Conservation (phyloP, 2,797 vertebrate genomes). For the Nothura maculosa region DNA sequence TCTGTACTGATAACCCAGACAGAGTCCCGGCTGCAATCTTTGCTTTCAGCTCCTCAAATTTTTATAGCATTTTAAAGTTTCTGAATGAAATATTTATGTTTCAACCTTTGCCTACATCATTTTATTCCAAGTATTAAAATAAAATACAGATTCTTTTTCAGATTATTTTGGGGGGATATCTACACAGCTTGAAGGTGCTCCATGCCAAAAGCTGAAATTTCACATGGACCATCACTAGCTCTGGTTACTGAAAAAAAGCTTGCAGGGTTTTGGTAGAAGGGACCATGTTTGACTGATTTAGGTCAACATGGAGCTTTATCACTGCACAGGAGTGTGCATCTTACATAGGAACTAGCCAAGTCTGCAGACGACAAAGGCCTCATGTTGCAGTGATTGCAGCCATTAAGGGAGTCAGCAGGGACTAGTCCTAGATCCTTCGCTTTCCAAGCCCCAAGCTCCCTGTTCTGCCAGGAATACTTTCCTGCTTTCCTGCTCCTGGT, state of each 20-base stretch:
- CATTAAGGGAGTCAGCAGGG: background rate
- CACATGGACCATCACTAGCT: background rate
- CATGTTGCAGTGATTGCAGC: background rate
- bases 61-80: background rate
- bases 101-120: rapidly evolving
- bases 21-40: background rate
- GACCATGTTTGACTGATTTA: background rate
- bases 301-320: background rate
- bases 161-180: background rate
- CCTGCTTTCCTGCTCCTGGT: background rate
- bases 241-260: background rate
- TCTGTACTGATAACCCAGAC: rapidly evolving
- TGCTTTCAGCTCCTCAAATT: background rate
- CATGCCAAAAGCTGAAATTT: background rate
- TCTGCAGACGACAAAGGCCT: background rate
- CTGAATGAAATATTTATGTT: background rate
- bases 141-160: background rate
- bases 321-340: background rate
- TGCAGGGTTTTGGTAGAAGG: background rate
- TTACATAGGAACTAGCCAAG: rapidly evolving
- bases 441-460: background rate
- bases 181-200: background rate
- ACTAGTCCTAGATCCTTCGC: background rate
- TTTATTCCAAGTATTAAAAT: background rate
- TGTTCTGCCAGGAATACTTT: background rate